These are phyloP conservation scores for Henricia sp. DNA, from an alignment of 53 echinoderm and acorn worm species.

Conservation along the genomic window DNA sequence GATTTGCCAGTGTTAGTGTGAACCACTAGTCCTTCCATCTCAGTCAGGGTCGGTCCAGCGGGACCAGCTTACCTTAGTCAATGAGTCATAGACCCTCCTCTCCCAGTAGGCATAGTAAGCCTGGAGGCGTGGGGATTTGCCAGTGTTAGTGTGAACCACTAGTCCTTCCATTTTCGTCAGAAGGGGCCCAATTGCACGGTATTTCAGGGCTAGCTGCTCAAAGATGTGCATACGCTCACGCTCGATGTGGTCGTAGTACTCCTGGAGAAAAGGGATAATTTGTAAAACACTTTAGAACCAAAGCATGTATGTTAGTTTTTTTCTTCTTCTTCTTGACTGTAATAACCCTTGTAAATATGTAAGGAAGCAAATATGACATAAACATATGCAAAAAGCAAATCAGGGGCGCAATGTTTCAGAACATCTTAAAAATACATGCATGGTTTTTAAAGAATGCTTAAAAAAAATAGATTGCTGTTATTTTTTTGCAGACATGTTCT, in stretches of 20 bases:
- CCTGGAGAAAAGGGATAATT: slow-evolving; percentile 60
- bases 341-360: too few species aligned
- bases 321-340: too few species aligned
- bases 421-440: too few species aligned
- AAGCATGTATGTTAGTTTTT: too few species aligned
- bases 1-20: slow-evolving; percentile 96
- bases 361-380: too few species aligned
- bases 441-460: too few species aligned
- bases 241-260: slow-evolving; percentile 88
- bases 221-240: slow-evolving; percentile 87
- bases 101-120: slow-evolving; percentile 98
- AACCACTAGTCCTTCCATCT: slow-evolving; percentile 99
- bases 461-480: too few species aligned
- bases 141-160: slow-evolving; percentile 96
- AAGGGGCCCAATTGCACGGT: slow-evolving; percentile 96
- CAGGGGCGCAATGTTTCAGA: too few species aligned
- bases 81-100: slow-evolving; percentile 80
- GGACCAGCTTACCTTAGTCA: slow-evolving; percentile 89
- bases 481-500: too few species aligned
- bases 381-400: too few species aligned
- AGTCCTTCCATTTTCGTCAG: slow-evolving; percentile 99
- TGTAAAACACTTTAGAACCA: too few species aligned
- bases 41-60: slow-evolving; percentile 89
- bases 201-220: slow-evolving; percentile 89
- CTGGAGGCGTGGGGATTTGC: slow-evolving; percentile 85